phyloP scores from a whole-genome alignment of 2,113 vertebrate species.

The Vulpes vulpes region DNA sequence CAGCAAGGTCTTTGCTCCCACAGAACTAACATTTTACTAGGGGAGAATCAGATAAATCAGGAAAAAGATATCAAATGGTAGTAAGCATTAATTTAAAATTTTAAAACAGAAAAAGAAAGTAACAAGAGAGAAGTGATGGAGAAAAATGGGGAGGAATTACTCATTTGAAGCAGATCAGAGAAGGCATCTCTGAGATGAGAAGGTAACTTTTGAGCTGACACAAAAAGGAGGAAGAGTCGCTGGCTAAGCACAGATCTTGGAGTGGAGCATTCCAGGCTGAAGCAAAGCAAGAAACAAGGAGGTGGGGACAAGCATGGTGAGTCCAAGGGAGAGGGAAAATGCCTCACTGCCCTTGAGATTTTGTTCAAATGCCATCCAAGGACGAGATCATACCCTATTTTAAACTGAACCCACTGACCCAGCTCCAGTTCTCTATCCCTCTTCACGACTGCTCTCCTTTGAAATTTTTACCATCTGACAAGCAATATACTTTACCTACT shows the following conservation, averaged over 20 bases:
- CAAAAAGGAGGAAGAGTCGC: neutral
- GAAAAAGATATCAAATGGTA: neutral
- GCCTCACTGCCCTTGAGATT: neutral
- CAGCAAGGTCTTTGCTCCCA: neutral
- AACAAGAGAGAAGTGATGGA: neutral
- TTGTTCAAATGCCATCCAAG: neutral
- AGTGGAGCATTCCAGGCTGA: neutral
- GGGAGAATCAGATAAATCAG: neutral
- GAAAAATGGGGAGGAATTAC: neutral
- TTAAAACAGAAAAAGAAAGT: neutral
- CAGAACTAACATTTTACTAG: neutral
- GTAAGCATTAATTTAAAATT: neutral
- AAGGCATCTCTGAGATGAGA: neutral
- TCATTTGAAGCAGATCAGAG: neutral
- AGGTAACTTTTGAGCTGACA: neutral
- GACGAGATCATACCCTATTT: neutral
- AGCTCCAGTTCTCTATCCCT: neutral
- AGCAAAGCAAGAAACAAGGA: neutral
- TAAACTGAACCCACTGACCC: neutral
- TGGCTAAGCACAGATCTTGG: neutral
- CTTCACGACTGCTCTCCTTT: neutral
- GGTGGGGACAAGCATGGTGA: neutral
- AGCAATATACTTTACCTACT: neutral
- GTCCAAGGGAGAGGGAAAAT: neutral
- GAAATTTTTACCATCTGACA: conserved; percentile 7